phyloP scores from a whole-genome alignment of 2,888 invertebrate genomes.

The Cheilosia vernalis region DNA sequence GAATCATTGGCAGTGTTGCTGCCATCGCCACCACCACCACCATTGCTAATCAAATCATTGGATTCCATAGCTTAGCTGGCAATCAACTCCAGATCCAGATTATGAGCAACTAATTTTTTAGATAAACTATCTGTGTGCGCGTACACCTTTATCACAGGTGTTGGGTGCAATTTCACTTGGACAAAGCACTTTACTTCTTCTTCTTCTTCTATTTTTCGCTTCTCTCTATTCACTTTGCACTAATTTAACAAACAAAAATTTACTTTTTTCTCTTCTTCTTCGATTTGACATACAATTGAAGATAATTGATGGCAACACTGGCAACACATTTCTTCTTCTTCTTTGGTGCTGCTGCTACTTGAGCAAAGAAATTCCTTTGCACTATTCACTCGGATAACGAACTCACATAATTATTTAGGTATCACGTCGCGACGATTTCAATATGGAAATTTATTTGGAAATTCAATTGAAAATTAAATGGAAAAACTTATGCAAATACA shows the following conservation, averaged over 20 bases:
- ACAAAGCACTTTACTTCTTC: conserved; percentile 49
- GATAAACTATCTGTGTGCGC: neutral
- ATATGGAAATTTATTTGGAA: conserved; percentile 30
- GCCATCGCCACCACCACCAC: conserved; percentile 76
- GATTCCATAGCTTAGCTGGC: conserved; percentile 45
- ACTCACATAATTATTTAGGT: conserved; percentile 46
- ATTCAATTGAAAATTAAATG: conserved; percentile 39
- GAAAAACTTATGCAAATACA: conserved; percentile 17
- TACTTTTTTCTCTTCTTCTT: conserved; percentile 46
- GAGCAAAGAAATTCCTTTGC: conserved; percentile 67
- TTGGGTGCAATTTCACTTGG: conserved; percentile 37
- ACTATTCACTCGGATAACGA: conserved; percentile 47
- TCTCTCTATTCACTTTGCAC: conserved; percentile 49
- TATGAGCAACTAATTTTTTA: conserved; percentile 1
- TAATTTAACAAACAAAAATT: conserved; percentile 64
- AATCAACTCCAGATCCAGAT: conserved; percentile 33
- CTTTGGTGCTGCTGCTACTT: conserved; percentile 48
- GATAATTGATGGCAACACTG: conserved; percentile 71
- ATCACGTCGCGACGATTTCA: conserved; percentile 39
- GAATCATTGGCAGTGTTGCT: conserved; percentile 23
- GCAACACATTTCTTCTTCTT: conserved; percentile 72
- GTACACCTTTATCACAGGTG: conserved; percentile 45
- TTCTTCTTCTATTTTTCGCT: conserved; percentile 8
- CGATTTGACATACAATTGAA: conserved; percentile 61
- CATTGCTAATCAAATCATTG: conserved; percentile 58